These are phyloP conservation scores for Sphaerophoria rueppellii DNA, from an alignment of 2,888 invertebrate species.

Conservation along the genomic window DNA sequence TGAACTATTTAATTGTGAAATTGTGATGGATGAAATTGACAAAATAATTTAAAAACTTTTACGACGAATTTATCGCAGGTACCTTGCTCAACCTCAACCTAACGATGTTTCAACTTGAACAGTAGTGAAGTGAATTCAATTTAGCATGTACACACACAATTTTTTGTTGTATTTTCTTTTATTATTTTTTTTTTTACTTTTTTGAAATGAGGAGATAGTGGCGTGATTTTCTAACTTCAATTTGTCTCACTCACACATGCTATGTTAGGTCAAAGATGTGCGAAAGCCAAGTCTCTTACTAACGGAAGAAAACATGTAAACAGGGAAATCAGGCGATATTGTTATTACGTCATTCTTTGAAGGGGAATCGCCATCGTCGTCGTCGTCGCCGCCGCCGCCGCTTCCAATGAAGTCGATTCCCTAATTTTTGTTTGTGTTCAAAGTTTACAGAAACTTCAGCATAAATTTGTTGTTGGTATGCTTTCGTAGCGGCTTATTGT, in stretches of 20 bases:
- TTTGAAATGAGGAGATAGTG: constrained; percentile 77
- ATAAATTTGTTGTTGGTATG: background rate
- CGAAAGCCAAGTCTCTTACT: constrained; percentile 58
- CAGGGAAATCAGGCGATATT: constrained; percentile 70
- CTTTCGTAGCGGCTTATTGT: background rate
- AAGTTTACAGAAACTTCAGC: background rate
- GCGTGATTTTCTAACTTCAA: constrained; percentile 80
- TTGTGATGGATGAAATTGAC: too few species aligned
- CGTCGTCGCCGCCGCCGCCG: too few species aligned
- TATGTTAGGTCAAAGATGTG: constrained; percentile 41
- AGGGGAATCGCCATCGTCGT: constrained; percentile 14
- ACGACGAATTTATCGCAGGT: too few species aligned
- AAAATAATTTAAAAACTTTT: too few species aligned
- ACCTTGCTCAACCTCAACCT: too few species aligned
- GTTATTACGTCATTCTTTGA: constrained; percentile 58
- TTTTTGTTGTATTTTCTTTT: background rate
- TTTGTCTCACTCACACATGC: constrained; percentile 69
- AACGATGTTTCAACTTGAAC: background rate
- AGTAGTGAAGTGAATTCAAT: constrained; percentile 5
- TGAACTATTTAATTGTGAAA: too few species aligned
- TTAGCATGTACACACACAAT: background rate
- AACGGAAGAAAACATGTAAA: constrained; percentile 68
- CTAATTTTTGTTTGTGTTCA: background rate
- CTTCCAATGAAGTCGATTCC: background rate
- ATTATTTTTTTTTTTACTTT: constrained; percentile 16